Percentiles rank a stretch among this genome's conserved stretches.
Evolutionary conservation across 2,888 invertebrate species (phyloP).

Genomic region (Cosmia trapezina): DNA sequence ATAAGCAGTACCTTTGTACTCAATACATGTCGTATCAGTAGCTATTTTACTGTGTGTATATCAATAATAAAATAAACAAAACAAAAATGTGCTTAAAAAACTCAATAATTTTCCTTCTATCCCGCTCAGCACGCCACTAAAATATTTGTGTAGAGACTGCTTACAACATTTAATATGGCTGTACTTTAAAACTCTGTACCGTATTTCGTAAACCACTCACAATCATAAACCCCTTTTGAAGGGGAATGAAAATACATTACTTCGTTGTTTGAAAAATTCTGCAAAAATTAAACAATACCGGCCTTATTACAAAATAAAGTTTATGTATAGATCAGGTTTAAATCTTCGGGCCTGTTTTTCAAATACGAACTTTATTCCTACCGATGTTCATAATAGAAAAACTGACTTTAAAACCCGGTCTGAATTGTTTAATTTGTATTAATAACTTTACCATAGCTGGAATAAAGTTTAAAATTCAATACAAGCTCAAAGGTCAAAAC

Average conservation of each 20-base stretch:
- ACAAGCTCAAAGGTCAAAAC: background rate
- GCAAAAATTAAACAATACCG: background rate
- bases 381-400: background rate
- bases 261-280: background rate
- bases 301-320: background rate
- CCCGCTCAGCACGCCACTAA: background rate
- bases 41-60: too few relatives aligned
- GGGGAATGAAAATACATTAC: background rate
- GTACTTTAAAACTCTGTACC: background rate
- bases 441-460: background rate
- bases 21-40: too few relatives aligned
- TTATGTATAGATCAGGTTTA: too few relatives aligned
- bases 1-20: too few relatives aligned
- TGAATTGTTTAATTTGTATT: background rate
- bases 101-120: background rate
- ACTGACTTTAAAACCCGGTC: too few relatives aligned
- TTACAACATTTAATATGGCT: slow-evolving; percentile 34
- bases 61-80: too few relatives aligned
- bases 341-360: background rate
- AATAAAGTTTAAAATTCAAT: background rate
- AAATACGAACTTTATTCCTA: background rate
- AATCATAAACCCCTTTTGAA: background rate
- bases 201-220: background rate
- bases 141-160: background rate
- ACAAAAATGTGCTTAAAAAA: background rate